Evolutionary conservation across 1,140 invertebrate species (phyloP), one percentile per base, ranked within the genome.

Genomic region (Drosophila pandora): DNA sequence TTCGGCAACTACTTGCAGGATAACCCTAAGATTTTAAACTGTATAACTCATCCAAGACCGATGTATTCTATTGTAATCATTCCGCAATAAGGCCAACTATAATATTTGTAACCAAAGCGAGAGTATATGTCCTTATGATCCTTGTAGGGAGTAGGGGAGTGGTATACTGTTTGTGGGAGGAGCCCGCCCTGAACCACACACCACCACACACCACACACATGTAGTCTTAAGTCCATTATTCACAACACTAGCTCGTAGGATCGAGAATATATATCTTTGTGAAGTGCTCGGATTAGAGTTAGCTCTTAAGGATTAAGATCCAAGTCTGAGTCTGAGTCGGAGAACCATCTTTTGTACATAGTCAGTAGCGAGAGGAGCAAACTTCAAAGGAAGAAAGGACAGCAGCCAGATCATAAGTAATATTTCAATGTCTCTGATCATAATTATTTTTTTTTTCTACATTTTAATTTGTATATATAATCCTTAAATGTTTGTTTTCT

Each of bases 291-390:
- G 41, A 45, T 37, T 56, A 37, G 59, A 79, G n/a, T 60, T 41
- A 17, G 17, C 17, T 17, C 17, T 17, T 17, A 17, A 17, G 17
- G 17, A 17, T 17, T 17, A 23, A 53, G 48, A 2, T 4, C 17
- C 22, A 69, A 23, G 49, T 58, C 47, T 80, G 61, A 81, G 50
- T 39, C 59, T 43, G 64, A 80, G 77, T 80, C 78, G 76, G 64
- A 75, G 55, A 43, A 39, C n/a, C 6, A 6, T 9, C 65, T 64
- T 76, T 47, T 80, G 78, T 80, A 76, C 58, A 81, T 81, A 71
- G 59, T 28, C 32, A 49, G 55, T 75, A 55, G 12, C 7, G 41
- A 34, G 8, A 61, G 28, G n/a, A 30, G 37, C 3, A 10, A 37
- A 56, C 28, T 57, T 25, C 30, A 21, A 59, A 55, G 2, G 5